Conservation (phyloP, 2,888 invertebrate genomes). For the Lagria hirta region DNA sequence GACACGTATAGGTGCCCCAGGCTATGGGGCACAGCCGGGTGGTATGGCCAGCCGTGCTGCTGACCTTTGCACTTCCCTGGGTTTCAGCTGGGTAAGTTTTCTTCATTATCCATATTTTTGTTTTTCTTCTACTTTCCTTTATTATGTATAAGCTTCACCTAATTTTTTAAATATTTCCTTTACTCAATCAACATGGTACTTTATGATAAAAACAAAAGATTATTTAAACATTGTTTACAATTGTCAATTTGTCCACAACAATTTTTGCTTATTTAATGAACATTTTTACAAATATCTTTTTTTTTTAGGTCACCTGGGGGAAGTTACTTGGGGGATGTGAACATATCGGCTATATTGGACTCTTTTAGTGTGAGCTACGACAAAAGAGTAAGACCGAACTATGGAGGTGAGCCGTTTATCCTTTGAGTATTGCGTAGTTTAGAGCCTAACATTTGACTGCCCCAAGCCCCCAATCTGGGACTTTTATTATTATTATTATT, state of each 20-base stretch:
- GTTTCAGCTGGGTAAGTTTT: slow-evolving; percentile 58
- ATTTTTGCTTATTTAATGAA: too few species aligned
- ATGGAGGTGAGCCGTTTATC: slow-evolving; percentile 77
- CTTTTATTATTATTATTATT: too few species aligned
- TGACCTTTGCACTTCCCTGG: slow-evolving; percentile 59
- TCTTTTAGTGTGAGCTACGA: slow-evolving; percentile 96
- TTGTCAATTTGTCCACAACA: too few species aligned
- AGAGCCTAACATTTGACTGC: too few species aligned
- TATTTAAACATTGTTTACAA: too few species aligned
- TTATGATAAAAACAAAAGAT: too few species aligned
- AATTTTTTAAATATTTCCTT: too few species aligned
- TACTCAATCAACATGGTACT: too few species aligned
- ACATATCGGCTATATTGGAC: slow-evolving; percentile 93
- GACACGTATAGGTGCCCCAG: slow-evolving; percentile 57
- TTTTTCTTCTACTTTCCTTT: slow-evolving; percentile 3
- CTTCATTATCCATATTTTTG: slow-evolving; percentile 1
- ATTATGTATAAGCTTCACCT: too few species aligned
- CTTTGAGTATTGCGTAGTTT: too few species aligned
- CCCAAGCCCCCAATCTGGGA: too few species aligned
- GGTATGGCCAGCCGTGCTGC: slow-evolving; percentile 57
- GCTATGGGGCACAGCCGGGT: slow-evolving; percentile 56
- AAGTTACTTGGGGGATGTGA: slow-evolving; percentile 89
- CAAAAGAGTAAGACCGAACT: slow-evolving; percentile 99
- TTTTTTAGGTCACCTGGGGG: slow-evolving; percentile 68
- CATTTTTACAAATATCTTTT: too few species aligned